These are phyloP conservation scores for Dendrolimus houi DNA, from an alignment of 2,888 invertebrate genomes.

Conservation along the genomic window DNA sequence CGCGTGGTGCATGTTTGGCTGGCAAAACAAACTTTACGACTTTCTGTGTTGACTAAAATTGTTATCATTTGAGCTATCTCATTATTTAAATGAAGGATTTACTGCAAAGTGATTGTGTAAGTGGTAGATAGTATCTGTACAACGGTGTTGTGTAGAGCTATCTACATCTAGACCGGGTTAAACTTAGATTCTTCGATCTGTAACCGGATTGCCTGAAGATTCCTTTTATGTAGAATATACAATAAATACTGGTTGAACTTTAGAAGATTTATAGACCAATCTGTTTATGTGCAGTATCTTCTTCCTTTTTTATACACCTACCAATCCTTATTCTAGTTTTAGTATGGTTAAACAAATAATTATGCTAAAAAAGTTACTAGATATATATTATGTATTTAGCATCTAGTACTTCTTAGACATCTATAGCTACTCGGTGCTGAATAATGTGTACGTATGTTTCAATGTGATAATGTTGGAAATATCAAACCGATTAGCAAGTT, in stretches of 20 bases:
- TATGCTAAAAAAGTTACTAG: no score
- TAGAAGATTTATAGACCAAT: neutral
- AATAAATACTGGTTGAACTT: neutral
- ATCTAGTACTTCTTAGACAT: no score
- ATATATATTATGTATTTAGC: no score
- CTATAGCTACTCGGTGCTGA: no score
- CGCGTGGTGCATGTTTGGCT: constrained; percentile 29
- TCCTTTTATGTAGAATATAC: neutral
- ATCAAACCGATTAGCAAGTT: no score
- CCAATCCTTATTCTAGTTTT: no score
- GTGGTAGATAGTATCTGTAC: no score
- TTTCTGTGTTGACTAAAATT: neutral
- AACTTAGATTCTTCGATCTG: neutral
- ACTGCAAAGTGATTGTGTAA: neutral
- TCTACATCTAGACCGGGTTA: neutral
- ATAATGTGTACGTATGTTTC: no score
- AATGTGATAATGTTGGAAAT: no score
- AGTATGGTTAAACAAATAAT: no score
- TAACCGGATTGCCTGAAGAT: neutral
- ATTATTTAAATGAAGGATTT: neutral
- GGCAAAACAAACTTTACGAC: constrained; percentile 13
- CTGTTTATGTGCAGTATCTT: neutral
- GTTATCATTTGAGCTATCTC: neutral
- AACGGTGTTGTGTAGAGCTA: neutral
- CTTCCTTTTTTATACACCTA: neutral